These are phyloP conservation scores for Urocyon cinereoargenteus DNA, from an alignment of 2,797 vertebrate species.

Conservation along the genomic window DNA sequence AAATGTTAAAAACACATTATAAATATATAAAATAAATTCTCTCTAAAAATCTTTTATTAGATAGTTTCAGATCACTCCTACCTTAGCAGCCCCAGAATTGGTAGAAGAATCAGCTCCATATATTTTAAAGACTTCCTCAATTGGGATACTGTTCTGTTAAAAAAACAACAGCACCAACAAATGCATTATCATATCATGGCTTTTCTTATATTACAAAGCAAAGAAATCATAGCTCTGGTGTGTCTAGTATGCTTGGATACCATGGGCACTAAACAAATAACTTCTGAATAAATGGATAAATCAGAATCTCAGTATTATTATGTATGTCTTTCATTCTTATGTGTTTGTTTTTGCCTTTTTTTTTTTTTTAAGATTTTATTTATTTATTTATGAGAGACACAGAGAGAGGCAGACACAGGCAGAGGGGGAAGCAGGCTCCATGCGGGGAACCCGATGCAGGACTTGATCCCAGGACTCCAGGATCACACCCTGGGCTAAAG, in stretches of 20 bases:
- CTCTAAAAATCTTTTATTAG: neutral
- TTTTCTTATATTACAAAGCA: slow-evolving; percentile 32
- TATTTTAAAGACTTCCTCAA: slow-evolving; percentile 92
- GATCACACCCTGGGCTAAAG: too few relatives aligned
- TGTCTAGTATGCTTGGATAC: neutral
- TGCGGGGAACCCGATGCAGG: too few relatives aligned
- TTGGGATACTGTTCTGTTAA: slow-evolving; percentile 91
- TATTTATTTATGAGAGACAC: too few relatives aligned
- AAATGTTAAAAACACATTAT: neutral
- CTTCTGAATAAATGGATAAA: neutral
- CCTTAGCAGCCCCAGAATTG: slow-evolving; percentile 87
- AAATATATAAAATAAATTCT: neutral
- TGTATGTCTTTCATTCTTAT: neutral
- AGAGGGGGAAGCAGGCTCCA: too few relatives aligned
- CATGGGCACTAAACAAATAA: neutral
- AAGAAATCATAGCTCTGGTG: neutral
- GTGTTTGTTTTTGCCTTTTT: neutral
- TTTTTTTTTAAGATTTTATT: too few relatives aligned
- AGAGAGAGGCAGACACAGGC: too few relatives aligned
- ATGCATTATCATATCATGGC: neutral
- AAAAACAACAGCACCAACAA: slow-evolving; percentile 11
- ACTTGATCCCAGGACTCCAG: too few relatives aligned
- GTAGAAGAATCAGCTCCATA: slow-evolving; percentile 89
- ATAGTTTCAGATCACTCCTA: slow-evolving; percentile 75
- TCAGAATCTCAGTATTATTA: neutral